phyloP scores from a whole-genome alignment of 2,888 invertebrate genomes.

The Theristus sp. region DNA sequence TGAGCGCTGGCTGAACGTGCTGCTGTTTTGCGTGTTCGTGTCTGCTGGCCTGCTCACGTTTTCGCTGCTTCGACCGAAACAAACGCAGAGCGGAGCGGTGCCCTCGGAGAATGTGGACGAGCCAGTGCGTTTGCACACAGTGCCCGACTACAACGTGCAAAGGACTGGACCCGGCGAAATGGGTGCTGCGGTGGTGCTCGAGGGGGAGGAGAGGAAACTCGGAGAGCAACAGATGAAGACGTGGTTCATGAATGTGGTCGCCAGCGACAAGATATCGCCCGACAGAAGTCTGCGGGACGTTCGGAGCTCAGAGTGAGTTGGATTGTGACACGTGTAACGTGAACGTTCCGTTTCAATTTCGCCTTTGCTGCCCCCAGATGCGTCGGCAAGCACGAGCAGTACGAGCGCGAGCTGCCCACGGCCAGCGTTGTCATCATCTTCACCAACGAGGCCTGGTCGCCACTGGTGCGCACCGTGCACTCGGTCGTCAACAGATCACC shows the following conservation, averaged over 20 bases:
- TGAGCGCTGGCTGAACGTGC: too few relatives aligned
- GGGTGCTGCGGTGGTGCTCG: conserved; percentile 13
- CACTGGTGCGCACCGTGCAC: conserved; percentile 63
- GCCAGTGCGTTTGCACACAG: neutral
- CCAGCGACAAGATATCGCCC: conserved; percentile 36
- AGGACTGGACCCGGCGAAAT: conserved; percentile 16
- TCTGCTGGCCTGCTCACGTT: too few relatives aligned
- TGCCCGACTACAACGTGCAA: conserved; percentile 9
- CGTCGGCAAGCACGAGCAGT: too few relatives aligned
- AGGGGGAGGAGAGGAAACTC: conserved; percentile 12
- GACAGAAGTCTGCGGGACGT: conserved; percentile 34
- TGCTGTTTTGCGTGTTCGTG: too few relatives aligned
- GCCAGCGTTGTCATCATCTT: conserved; percentile 56
- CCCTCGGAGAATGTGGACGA: too few relatives aligned
- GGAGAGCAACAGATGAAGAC: conserved; percentile 16
- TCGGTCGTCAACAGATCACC: conserved; percentile 63
- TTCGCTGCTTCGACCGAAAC: too few relatives aligned
- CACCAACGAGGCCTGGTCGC: conserved; percentile 72
- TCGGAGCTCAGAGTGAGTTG: conserved; percentile 27
- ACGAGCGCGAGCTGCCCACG: conserved; percentile 45
- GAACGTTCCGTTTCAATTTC: too few relatives aligned
- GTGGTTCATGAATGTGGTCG: conserved; percentile 24
- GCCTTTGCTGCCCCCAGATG: too few relatives aligned
- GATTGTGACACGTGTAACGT: too few relatives aligned
- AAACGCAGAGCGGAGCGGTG: too few relatives aligned